Conservation (phyloP, 2,113 vertebrate genomes). For the Rafetus swinhoei region DNA sequence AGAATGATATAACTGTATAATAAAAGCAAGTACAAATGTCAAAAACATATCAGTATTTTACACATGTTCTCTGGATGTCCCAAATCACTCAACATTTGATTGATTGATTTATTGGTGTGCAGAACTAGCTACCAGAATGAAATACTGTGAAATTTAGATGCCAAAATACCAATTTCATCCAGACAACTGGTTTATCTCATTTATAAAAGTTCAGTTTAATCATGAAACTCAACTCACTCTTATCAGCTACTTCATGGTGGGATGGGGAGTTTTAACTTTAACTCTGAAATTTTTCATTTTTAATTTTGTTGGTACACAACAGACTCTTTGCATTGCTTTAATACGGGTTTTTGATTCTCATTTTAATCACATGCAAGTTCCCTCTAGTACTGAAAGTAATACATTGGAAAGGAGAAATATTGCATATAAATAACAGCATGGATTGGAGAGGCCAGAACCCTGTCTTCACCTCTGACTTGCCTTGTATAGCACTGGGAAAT, state of each 20-base stretch:
- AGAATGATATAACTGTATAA: neutral
- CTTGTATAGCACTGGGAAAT: constrained; percentile 22
- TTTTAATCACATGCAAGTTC: neutral
- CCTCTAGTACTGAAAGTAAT: neutral
- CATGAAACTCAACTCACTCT: neutral
- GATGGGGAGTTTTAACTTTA: neutral
- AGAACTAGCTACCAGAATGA: neutral
- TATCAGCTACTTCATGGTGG: neutral
- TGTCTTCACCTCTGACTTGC: neutral
- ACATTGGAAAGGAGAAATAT: neutral
- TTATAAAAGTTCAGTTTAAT: neutral
- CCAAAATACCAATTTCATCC: neutral
- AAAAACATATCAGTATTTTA: neutral
- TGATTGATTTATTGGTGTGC: neutral
- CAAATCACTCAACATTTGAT: neutral
- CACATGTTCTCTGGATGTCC: neutral
- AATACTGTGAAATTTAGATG: neutral
- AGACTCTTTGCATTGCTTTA: neutral
- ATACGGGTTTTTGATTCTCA: neutral
- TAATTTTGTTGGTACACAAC: neutral
- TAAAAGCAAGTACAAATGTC: neutral
- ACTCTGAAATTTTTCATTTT: accelerated
- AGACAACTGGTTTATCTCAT: neutral
- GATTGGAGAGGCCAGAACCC: constrained; percentile 45
- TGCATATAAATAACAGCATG: constrained; percentile 24